Conservation (phyloP, 1,140 invertebrate species). For the Yoshiicerus persimilis region DNA sequence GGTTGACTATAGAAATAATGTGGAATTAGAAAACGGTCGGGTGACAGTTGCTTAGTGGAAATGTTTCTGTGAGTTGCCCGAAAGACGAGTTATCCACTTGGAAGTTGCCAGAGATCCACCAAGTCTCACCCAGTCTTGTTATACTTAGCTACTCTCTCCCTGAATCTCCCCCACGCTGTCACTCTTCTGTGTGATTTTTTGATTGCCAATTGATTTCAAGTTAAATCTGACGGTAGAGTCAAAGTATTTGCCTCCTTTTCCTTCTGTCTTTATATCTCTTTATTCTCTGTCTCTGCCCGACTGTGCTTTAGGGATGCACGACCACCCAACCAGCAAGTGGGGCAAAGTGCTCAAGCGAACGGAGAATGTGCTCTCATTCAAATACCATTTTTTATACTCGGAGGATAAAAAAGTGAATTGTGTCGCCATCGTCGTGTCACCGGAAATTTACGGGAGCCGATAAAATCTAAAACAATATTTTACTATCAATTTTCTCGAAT, state of each 20-base stretch:
- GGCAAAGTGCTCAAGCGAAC: background rate
- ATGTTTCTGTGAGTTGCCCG: no score
- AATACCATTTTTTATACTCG: background rate
- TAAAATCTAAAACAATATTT: slow-evolving; percentile 24
- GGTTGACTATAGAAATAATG: no score
- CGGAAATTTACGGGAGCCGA: slow-evolving; percentile 7
- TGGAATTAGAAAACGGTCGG: no score
- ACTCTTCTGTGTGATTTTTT: background rate
- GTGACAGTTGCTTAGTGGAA: no score
- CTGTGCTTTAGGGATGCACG: background rate
- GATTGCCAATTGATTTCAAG: background rate
- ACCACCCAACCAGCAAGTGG: background rate
- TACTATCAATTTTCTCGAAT: slow-evolving; percentile 5
- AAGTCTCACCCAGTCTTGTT: no score
- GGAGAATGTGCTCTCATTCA: background rate
- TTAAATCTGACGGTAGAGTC: background rate
- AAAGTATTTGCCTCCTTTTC: background rate
- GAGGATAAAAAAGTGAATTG: slow-evolving; percentile 7
- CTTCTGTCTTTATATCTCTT: background rate
- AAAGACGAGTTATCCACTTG: no score
- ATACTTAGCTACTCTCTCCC: no score
- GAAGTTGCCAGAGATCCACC: no score
- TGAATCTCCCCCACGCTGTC: no score
- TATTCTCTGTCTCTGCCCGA: background rate
- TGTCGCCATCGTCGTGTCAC: background rate